Evolutionary conservation across 2,888 invertebrate genomes (phyloP), one percentile per base, ranked within the genome.

Genomic region (Dasypolia templi): DNA sequence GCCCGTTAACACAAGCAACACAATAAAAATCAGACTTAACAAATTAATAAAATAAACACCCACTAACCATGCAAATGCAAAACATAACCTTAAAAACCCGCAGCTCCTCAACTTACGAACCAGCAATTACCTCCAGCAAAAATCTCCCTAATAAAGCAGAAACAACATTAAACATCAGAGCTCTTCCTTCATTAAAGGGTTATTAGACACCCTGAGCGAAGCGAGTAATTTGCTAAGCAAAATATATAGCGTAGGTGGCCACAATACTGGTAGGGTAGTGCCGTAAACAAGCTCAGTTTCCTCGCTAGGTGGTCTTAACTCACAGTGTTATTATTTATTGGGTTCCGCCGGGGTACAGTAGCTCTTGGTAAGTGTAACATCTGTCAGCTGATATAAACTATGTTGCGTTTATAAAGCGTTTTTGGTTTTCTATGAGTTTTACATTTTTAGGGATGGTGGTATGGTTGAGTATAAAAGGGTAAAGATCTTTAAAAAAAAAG

Each of bases 301-400:
- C 95, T 92, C 95, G 93, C 94, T 94, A 94, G 95, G 96, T 93
- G 96, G 95, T 95, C 95, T 92, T 95, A 95, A 95, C 95, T 96
- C 95, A 93, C 90, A 89, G 89, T 89, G 92, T 87, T 95, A 95
- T 95, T 95, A 96, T 96, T 96, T 96, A 96, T 96, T 94, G 92
- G 91, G 92, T 92, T 91, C 92, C 92, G 86, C 78, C 88, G 91
- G 89, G 92, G 92, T 88, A 92, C 91, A 90, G 93, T 92, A 92
- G 91, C 92, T 92, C 90, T 89, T 84, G 73, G 82, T 89, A 89
- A 91, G 88, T 89, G 91, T 89, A 91, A 92, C 92, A 92, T 91
- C 92, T 91, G 92, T 92, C 92, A 90, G 88, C 70, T 77, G 77
- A 72, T 81, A 81, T 82, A 83, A 84, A 79, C 80, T 85, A 75